These are phyloP conservation scores for Siderastrea radians DNA, from an alignment of 92 coral and sea anemone species.

Conservation along the genomic window DNA sequence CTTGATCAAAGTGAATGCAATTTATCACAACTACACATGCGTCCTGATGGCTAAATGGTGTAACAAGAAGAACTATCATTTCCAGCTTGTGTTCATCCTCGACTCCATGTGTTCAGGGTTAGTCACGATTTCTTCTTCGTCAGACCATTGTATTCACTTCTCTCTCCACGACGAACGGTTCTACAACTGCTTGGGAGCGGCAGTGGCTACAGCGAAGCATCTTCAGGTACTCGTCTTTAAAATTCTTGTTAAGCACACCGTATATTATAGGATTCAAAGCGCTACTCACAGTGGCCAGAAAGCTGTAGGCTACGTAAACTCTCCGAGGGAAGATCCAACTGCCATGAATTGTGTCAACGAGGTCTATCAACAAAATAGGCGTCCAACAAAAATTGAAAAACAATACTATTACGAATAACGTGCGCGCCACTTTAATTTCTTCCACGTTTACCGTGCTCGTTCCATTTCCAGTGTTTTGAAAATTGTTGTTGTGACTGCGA, in stretches of 20 bases:
- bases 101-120: too few species aligned
- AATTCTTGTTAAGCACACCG: constrained; percentile 41
- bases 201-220: neutral
- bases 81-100: too few species aligned
- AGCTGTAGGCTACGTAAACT: too few species aligned
- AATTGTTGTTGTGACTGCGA: too few species aligned
- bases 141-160: neutral
- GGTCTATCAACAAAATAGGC: constrained; percentile 12
- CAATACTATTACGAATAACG: constrained; percentile 42
- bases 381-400: neutral
- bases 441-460: neutral
- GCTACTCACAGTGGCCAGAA: constrained; percentile 19
- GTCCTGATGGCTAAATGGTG: too few species aligned
- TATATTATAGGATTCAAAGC: too few species aligned
- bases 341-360: constrained; percentile 63
- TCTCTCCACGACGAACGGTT: neutral
- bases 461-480: too few species aligned
- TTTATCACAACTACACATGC: too few species aligned
- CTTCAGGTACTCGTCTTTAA: constrained; percentile 44
- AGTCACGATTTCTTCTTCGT: neutral
- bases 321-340: constrained; percentile 34
- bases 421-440: too few species aligned
- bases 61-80: too few species aligned
- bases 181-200: neutral
- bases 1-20: too few species aligned